Percentiles rank a stretch among this genome's conserved stretches.
Evolutionary conservation across 2,797 vertebrate species (phyloP).

Genomic region (Scolopax bukidnonensis): DNA sequence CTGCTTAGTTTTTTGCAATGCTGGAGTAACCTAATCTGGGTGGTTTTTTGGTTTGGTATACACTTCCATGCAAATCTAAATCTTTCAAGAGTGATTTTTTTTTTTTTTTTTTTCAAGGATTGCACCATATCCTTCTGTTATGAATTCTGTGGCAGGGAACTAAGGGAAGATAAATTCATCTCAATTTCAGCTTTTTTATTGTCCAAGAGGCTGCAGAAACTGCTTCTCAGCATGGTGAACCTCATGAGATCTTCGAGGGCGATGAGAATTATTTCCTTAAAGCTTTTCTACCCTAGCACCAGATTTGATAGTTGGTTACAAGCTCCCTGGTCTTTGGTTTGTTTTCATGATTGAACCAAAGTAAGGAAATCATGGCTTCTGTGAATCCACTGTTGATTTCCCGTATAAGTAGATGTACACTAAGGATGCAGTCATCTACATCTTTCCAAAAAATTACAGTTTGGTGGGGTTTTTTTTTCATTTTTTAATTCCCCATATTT

Average conservation of each 20-base stretch:
- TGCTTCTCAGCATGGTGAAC: background rate
- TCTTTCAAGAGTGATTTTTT: background rate
- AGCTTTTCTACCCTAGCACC: background rate
- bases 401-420: background rate
- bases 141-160: background rate
- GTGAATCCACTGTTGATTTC: background rate
- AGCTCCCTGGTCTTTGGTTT: background rate
- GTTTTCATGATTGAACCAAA: background rate
- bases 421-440: background rate
- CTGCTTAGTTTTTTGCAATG: background rate
- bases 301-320: rapidly evolving
- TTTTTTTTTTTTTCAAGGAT: background rate
- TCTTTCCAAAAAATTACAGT: background rate
- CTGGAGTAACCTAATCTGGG: background rate
- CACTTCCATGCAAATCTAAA: background rate
- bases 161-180: background rate
- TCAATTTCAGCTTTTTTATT: background rate
- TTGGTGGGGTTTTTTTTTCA: background rate
- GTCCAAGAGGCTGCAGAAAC: background rate
- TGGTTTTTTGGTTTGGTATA: background rate
- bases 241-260: background rate
- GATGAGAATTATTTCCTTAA: background rate
- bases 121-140: background rate
- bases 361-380: background rate
- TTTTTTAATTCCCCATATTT: background rate